Conservation (phyloP, 2,797 vertebrate genomes). For the Melanogrammus aeglefinus region DNA sequence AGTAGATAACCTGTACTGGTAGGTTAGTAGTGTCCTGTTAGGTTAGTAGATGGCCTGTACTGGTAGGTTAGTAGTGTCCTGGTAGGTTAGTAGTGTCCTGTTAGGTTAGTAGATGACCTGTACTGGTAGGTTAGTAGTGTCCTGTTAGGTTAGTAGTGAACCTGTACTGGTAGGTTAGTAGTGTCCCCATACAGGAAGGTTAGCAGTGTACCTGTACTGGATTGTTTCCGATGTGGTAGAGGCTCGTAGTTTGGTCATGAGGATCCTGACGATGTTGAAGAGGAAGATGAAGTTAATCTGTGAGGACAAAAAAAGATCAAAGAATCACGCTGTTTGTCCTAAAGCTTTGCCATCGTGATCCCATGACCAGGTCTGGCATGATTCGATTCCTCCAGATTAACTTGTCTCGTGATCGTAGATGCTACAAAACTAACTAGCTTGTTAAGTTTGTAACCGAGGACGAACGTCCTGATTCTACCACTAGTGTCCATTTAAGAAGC, state of each 20-base stretch:
- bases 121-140: background rate
- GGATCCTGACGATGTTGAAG: conserved; percentile 95
- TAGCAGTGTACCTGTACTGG: conserved; percentile 83
- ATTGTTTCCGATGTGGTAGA: conserved; percentile 94
- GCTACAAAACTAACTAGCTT: background rate
- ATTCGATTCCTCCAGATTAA: background rate
- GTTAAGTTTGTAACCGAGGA: background rate
- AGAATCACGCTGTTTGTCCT: background rate
- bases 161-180: background rate
- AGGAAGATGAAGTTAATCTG: conserved; percentile 97
- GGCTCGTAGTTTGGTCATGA: conserved; percentile 94
- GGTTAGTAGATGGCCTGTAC: background rate
- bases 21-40: background rate
- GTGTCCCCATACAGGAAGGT: background rate
- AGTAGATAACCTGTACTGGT: background rate
- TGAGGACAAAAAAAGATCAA: conserved; percentile 6
- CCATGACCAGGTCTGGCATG: background rate
- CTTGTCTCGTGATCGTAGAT: background rate
- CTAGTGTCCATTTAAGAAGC: background rate
- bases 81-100: background rate
- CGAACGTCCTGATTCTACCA: no score
- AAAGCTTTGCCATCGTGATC: background rate
- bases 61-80: background rate
- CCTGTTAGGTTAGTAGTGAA: background rate
- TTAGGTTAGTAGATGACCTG: background rate